Conservation (phyloP, 53 echinoderm and acorn worm species). For the Patiria pectinifera region DNA sequence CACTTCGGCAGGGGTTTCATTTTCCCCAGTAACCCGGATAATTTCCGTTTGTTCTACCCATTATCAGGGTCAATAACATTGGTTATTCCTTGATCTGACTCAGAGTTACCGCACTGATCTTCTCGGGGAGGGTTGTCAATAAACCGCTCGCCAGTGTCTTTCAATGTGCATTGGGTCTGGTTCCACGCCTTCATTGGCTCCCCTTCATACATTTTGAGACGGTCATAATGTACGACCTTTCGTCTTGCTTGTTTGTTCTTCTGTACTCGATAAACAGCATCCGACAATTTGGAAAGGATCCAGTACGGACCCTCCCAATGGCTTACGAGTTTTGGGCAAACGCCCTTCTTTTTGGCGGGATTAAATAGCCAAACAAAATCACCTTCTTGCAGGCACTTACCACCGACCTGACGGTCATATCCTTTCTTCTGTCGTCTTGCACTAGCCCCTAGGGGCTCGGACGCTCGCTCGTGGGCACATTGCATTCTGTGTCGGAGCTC, state of each 20-base stretch:
- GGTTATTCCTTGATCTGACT: neutral
- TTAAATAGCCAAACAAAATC: conserved; percentile 45
- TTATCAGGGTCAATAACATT: neutral
- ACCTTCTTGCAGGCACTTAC: conserved; percentile 18
- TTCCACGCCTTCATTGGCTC: neutral
- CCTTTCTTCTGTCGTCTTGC: conserved; percentile 47
- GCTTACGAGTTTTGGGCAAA: conserved; percentile 37
- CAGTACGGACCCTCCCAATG: conserved; percentile 29
- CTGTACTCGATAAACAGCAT: conserved; percentile 2
- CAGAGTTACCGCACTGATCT: neutral
- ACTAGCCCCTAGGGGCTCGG: neutral
- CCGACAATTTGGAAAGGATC: conserved; percentile 9
- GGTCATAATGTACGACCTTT: conserved; percentile 12
- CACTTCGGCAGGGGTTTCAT: neutral
- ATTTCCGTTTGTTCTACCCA: neutral
- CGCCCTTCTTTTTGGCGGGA: conserved; percentile 34
- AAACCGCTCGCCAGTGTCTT: neutral
- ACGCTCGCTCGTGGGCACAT: conserved; percentile 21
- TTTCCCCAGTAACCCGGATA: neutral
- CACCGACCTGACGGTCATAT: conserved; percentile 20
- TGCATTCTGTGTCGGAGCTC: conserved; percentile 7
- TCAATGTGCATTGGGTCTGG: neutral
- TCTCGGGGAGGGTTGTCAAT: neutral
- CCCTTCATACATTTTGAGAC: neutral
- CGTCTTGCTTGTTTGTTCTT: neutral